A percentile compares a stretch with the other conserved stretches of the same genome.
These are phyloP conservation scores for Ateles fusciceps DNA, from an alignment of 2,797 vertebrate species.

Conservation along the genomic window DNA sequence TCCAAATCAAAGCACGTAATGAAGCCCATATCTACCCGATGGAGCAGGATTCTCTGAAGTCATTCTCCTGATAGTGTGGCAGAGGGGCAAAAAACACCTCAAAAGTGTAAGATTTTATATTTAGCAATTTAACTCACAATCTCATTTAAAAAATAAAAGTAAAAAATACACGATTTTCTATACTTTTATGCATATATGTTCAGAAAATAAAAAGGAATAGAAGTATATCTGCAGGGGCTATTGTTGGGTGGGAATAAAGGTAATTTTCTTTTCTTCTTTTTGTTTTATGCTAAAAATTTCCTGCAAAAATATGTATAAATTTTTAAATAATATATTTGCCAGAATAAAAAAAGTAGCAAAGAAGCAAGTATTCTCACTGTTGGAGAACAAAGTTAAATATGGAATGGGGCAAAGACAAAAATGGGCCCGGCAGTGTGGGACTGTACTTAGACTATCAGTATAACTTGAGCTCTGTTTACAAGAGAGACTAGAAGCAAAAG, in stretches of 20 bases:
- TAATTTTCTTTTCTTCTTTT: not conserved
- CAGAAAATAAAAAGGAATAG: not conserved
- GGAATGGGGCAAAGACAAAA: not conserved
- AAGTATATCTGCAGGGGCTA: not conserved
- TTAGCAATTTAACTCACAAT: constrained; percentile 5
- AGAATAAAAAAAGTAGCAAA: not conserved
- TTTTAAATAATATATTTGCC: constrained; percentile 19
- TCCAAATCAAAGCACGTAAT: not conserved
- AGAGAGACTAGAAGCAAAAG: not conserved
- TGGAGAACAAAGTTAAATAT: not conserved
- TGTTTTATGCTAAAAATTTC: not conserved
- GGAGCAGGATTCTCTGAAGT: not conserved
- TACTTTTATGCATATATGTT: not conserved
- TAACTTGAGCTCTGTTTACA: not conserved
- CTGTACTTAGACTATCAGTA: not conserved
- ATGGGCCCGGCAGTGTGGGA: not conserved
- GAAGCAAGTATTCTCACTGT: not conserved
- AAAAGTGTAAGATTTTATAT: not conserved
- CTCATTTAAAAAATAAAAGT: not conserved
- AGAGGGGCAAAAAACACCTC: not conserved
- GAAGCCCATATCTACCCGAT: not conserved
- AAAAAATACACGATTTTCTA: not conserved
- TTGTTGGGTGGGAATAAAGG: not conserved
- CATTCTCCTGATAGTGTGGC: not conserved
- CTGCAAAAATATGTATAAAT: not conserved